These are phyloP conservation scores for Fratercula arctica DNA, from an alignment of 2,797 vertebrate genomes.

Conservation along the genomic window DNA sequence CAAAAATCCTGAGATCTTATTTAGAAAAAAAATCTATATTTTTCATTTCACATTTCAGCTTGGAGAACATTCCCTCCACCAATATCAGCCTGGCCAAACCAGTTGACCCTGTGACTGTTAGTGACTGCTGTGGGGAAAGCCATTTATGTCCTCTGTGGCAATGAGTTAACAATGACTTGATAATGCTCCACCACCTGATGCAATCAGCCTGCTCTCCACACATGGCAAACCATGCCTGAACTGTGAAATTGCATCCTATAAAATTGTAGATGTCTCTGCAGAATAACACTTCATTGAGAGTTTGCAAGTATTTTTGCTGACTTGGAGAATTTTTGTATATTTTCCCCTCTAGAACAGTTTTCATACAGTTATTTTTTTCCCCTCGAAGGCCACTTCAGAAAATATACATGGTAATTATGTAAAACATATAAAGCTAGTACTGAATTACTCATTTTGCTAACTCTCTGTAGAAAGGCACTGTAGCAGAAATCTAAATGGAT, in stretches of 20 bases:
- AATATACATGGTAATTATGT: constrained; percentile 17
- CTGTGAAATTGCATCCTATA: constrained; percentile 52
- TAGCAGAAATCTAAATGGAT: not conserved
- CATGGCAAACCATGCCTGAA: constrained; percentile 45
- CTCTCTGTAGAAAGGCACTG: not conserved
- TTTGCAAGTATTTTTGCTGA: constrained; percentile 42
- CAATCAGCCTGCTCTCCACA: constrained; percentile 33
- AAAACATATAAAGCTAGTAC: not conserved
- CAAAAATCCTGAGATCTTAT: not conserved
- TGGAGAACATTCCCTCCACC: not conserved
- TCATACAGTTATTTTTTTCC: not conserved
- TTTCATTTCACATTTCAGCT: constrained; percentile 15
- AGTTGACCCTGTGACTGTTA: not conserved
- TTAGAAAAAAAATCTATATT: not conserved
- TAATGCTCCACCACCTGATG: constrained; percentile 38
- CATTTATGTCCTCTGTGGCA: constrained; percentile 29
- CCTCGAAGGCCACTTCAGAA: not conserved
- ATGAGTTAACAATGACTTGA: constrained; percentile 44
- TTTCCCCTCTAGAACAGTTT: not conserved
- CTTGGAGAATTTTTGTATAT: constrained; percentile 4
- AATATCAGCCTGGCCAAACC: not conserved
- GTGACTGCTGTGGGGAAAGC: not conserved
- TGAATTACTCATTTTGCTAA: constrained; percentile 12
- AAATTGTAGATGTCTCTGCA: constrained; percentile 31
- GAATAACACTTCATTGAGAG: constrained; percentile 48